Conservation (phyloP, 2,797 vertebrate genomes). For the Moxostoma hubbsi region DNA sequence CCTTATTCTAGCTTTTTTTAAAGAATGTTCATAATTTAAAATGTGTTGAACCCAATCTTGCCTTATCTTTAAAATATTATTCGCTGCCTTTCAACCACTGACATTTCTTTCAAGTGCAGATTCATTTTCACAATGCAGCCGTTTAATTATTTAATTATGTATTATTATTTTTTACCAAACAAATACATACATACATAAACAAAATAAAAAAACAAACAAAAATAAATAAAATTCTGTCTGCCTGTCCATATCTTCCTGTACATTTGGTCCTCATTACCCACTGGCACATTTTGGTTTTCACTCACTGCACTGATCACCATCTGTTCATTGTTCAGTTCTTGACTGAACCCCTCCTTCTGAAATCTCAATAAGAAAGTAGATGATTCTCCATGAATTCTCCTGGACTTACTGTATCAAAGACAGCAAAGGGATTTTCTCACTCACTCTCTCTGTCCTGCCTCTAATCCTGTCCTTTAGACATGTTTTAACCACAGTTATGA, state of each 20-base stretch:
- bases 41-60: too few species aligned
- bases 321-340: constrained; percentile 4
- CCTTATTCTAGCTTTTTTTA: too few species aligned
- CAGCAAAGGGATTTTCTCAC: constrained; percentile 38
- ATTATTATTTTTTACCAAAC: background rate
- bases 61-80: too few species aligned
- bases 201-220: too few species aligned
- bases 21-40: too few species aligned
- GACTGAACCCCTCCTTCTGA: background rate
- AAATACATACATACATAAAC: background rate
- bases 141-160: background rate
- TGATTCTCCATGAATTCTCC: constrained; percentile 8
- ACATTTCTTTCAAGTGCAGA: too few species aligned
- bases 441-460: constrained; percentile 22
- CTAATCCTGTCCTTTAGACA: constrained; percentile 43
- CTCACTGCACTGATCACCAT: constrained; percentile 8
- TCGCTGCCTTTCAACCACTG: too few species aligned
- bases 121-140: too few species aligned
- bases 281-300: constrained; percentile 2
- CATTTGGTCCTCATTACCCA: background rate
- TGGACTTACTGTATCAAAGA: constrained; percentile 3
- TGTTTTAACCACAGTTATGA: constrained; percentile 24
- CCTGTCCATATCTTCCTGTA: constrained; percentile 12
- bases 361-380: background rate
- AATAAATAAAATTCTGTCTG: background rate